These are phyloP conservation scores for Metallyticus violacea DNA, from an alignment of 2,888 invertebrate species.

Conservation along the genomic window DNA sequence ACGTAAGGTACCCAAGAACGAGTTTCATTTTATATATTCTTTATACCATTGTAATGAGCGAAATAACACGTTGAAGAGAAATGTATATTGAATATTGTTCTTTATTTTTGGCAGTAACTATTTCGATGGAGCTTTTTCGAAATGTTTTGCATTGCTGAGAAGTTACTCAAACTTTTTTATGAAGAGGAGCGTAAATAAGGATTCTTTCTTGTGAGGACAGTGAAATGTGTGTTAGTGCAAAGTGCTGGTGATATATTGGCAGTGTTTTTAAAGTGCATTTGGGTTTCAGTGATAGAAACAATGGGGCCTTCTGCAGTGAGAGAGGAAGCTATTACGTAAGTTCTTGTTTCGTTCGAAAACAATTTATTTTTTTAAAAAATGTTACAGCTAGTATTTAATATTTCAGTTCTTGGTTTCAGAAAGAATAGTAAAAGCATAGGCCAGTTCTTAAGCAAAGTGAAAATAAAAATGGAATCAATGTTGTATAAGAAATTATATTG, in stretches of 20 bases:
- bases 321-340: background rate
- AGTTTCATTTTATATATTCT: background rate
- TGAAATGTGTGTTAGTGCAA: background rate
- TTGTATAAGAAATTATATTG: no score
- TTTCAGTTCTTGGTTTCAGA: no score
- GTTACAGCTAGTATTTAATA: no score
- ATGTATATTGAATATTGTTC: background rate
- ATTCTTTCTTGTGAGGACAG: background rate
- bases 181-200: background rate
- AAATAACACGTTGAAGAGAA: background rate
- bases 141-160: background rate
- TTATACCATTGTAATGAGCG: no score
- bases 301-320: background rate
- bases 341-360: background rate
- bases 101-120: background rate
- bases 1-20: background rate
- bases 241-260: background rate
- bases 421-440: no score
- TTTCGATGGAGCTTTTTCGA: background rate
- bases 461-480: no score
- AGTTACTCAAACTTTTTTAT: background rate
- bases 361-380: background rate
- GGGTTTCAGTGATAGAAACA: background rate
- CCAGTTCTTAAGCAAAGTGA: no score
- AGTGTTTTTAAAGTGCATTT: background rate